Conservation (phyloP, 2,113 vertebrate species). For the Harpagus bidentatus region DNA sequence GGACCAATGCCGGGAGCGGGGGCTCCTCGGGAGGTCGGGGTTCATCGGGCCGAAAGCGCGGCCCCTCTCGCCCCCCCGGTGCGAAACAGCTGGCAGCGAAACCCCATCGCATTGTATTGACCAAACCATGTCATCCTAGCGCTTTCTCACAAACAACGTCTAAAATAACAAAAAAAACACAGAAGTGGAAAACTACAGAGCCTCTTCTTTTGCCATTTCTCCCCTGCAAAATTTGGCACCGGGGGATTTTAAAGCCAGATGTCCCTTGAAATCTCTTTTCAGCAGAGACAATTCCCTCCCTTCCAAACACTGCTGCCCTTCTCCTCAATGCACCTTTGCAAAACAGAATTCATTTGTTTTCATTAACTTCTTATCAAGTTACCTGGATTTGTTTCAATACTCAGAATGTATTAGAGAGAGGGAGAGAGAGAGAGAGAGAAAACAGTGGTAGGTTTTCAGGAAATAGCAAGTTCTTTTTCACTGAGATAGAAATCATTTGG, state of each 20-base stretch:
- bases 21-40: neutral
- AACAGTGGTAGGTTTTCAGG: slow-evolving; percentile 71
- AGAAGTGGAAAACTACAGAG: neutral
- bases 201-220: neutral
- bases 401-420: slow-evolving; percentile 61
- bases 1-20: accelerated
- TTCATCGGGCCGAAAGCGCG: accelerated
- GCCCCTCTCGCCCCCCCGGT: too few species aligned
- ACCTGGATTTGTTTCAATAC: slow-evolving; percentile 76
- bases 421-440: slow-evolving; percentile 5
- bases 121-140: neutral
- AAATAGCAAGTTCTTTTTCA: slow-evolving; percentile 84
- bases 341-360: slow-evolving; percentile 69
- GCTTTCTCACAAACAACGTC: neutral
- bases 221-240: neutral
- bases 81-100: neutral
- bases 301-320: neutral
- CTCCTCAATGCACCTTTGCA: neutral
- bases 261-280: neutral
- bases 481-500: slow-evolving; percentile 84
- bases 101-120: accelerated
- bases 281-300: neutral
- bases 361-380: slow-evolving; percentile 72
- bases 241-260: neutral
- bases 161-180: neutral